A percentile compares a stretch with the other conserved stretches of the same genome.
phyloP scores from a whole-genome alignment of 1,140 invertebrate genomes.

The Cotesia vestalis region DNA sequence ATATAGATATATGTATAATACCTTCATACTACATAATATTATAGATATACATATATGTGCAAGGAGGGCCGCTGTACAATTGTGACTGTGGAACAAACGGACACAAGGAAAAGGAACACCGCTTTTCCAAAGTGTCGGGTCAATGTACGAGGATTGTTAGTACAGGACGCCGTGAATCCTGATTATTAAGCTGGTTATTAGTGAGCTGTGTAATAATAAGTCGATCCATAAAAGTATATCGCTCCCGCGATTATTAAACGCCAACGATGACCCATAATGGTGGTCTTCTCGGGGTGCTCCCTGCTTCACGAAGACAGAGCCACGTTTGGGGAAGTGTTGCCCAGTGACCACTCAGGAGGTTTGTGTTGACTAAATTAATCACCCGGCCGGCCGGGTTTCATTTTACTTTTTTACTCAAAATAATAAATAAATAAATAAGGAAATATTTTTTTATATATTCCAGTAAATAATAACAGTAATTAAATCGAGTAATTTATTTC shows the following conservation, averaged over 20 bases:
- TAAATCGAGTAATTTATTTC: too few species aligned
- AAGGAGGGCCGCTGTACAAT: constrained; percentile 35
- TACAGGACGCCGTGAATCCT: constrained; percentile 43
- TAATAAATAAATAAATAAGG: not conserved
- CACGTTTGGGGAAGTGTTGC: constrained; percentile 37
- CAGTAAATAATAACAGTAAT: not conserved
- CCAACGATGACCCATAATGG: constrained; percentile 44
- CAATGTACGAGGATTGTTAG: constrained; percentile 45
- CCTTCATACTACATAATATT: too few species aligned
- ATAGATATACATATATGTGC: constrained; percentile 9
- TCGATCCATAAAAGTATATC: constrained; percentile 6
- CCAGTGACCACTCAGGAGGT: constrained; percentile 38
- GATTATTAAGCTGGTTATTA: constrained; percentile 39
- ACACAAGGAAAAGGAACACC: constrained; percentile 26
- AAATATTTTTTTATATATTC: constrained; percentile 9
- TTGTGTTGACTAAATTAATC: constrained; percentile 31
- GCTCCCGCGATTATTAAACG: constrained; percentile 26
- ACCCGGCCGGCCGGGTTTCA: constrained; percentile 36
- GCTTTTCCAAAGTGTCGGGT: constrained; percentile 43
- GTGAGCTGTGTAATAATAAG: not conserved
- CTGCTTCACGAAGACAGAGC: constrained; percentile 31
- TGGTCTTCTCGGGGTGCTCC: constrained; percentile 39
- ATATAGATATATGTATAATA: too few species aligned
- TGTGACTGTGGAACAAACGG: constrained; percentile 37
- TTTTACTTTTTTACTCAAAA: constrained; percentile 16